A percentile compares a stretch with the other conserved stretches of the same genome.
These are phyloP conservation scores for Chelon labrosus DNA, from an alignment of 2,797 vertebrate genomes.

Conservation along the genomic window DNA sequence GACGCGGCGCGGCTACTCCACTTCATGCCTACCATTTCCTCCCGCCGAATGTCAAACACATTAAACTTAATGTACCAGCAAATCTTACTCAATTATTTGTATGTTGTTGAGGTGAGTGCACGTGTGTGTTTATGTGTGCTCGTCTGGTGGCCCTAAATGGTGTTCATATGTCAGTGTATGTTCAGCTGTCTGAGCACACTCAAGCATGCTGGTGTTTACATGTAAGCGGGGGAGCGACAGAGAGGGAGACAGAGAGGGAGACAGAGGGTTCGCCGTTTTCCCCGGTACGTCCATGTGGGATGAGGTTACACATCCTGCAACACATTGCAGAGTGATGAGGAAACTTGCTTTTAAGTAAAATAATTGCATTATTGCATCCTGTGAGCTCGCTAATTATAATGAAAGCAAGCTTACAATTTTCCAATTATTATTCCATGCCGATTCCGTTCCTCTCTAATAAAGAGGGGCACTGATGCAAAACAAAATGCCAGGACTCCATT, in stretches of 20 bases:
- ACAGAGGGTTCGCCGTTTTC: constrained; percentile 35
- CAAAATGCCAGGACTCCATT: constrained; percentile 85
- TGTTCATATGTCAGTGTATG: constrained; percentile 73
- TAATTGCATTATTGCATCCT: constrained; percentile 87
- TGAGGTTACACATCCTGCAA: constrained; percentile 62
- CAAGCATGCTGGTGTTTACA: constrained; percentile 81
- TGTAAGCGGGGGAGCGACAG: constrained; percentile 50
- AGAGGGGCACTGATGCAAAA: constrained; percentile 83
- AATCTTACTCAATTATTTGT: constrained; percentile 85
- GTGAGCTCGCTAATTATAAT: constrained; percentile 85
- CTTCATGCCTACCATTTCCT: constrained; percentile 60
- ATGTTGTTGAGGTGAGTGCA: constrained; percentile 72
- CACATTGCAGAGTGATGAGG: constrained; percentile 65
- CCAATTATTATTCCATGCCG: constrained; percentile 85
- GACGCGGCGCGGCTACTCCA: constrained; percentile 57
- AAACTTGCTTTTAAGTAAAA: constrained; percentile 83
- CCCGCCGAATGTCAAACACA: constrained; percentile 80
- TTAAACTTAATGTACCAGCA: constrained; percentile 85
- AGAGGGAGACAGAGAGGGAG: constrained; percentile 42
- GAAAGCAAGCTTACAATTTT: constrained; percentile 85
- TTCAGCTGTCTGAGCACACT: constrained; percentile 76
- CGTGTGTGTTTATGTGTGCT: constrained; percentile 59
- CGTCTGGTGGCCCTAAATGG: constrained; percentile 70
- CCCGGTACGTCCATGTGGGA: constrained; percentile 38
- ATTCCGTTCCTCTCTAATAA: constrained; percentile 84